Conservation (phyloP, 2,888 invertebrate genomes). For the Dasysyrphus albostriatus region DNA sequence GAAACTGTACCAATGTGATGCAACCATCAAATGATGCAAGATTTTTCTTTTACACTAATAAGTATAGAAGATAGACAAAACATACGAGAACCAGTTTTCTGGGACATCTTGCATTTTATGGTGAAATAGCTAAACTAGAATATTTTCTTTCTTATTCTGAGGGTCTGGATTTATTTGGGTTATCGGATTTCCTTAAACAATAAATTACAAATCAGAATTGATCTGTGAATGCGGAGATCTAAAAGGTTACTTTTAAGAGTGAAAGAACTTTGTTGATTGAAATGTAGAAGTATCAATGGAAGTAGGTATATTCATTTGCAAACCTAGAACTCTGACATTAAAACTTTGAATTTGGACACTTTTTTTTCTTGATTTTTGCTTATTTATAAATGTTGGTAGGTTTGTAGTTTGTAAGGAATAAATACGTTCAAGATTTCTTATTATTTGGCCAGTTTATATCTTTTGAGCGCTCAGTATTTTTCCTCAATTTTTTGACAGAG, state of each 20-base stretch:
- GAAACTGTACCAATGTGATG: not conserved
- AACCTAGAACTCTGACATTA: too few relatives aligned
- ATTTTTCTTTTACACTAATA: not conserved
- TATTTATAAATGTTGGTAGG: too few relatives aligned
- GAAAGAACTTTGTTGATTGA: not conserved
- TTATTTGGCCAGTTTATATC: too few relatives aligned
- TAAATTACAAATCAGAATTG: too few relatives aligned
- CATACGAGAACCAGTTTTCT: not conserved
- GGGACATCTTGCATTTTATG: not conserved
- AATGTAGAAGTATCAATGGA: not conserved
- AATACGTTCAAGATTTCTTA: too few relatives aligned
- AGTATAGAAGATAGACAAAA: not conserved
- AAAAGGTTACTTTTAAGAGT: not conserved
- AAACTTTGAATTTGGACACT: too few relatives aligned
- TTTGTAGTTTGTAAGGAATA: too few relatives aligned
- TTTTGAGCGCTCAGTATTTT: too few relatives aligned
- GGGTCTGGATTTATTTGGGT: not conserved
- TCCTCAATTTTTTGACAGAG: too few relatives aligned
- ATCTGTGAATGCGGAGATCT: not conserved
- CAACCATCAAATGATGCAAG: not conserved
- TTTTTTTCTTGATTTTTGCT: too few relatives aligned
- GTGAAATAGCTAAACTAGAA: slow-evolving; percentile 15
- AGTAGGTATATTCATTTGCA: not conserved
- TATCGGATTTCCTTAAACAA: not conserved
- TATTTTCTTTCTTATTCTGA: not conserved